Percentiles rank a stretch among this genome's conserved stretches.
Conservation (phyloP, 2,888 invertebrate species). For the Dastarcus helophoroides region DNA sequence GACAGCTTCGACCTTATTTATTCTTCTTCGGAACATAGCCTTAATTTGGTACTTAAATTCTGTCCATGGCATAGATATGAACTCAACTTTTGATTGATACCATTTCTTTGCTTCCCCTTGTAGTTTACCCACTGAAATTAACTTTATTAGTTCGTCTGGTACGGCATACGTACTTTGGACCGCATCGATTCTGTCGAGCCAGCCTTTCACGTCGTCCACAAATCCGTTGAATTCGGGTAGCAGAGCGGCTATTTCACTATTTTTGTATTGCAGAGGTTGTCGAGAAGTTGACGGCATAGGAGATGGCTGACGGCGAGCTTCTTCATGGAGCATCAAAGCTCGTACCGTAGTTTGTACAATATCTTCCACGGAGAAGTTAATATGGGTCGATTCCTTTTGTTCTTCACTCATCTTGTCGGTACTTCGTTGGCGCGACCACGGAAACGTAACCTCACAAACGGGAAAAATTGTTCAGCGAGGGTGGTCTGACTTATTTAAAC, state of each 20-base stretch:
- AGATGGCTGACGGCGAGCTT: too few relatives aligned
- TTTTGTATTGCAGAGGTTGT: too few relatives aligned
- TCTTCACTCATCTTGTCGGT: too few relatives aligned
- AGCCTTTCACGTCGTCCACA: conserved; percentile 5
- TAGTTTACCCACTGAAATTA: not conserved
- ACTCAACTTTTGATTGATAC: conserved; percentile 1
- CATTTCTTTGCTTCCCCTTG: conserved; percentile 1
- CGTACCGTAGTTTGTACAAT: too few relatives aligned
- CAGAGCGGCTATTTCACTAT: conserved; percentile 4
- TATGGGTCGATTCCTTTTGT: too few relatives aligned
- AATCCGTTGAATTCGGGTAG: conserved; percentile 7
- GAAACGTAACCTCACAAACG: too few relatives aligned
- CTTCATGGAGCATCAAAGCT: too few relatives aligned
- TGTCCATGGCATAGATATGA: not conserved
- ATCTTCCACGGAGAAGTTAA: too few relatives aligned
- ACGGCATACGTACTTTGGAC: conserved; percentile 2
- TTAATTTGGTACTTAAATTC: conserved; percentile 3
- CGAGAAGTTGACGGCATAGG: too few relatives aligned
- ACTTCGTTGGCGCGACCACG: too few relatives aligned
- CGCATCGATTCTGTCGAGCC: conserved; percentile 4
- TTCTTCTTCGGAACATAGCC: conserved; percentile 2
- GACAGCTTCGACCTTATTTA: conserved; percentile 1
- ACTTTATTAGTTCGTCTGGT: conserved; percentile 2
- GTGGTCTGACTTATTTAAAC: too few relatives aligned
- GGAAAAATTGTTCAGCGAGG: too few relatives aligned